Percentiles rank a stretch among this genome's conserved stretches.
Evolutionary conservation across 2,888 invertebrate genomes (phyloP).

Genomic region (Diplazon laetatorius): DNA sequence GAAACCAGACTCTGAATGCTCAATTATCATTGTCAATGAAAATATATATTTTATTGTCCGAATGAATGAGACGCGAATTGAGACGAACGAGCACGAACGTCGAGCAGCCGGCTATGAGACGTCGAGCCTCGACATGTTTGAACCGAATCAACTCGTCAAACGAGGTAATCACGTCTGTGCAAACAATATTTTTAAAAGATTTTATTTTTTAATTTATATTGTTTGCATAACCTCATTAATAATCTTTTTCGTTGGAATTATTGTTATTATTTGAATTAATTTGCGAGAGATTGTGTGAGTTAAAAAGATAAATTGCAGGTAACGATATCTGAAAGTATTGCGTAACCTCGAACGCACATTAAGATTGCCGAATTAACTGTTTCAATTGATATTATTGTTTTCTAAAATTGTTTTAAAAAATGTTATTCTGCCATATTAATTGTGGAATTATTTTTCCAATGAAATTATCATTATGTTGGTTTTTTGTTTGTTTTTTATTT

Average conservation of each 20-base stretch:
- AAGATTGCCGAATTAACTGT: no score
- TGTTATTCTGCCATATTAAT: no score
- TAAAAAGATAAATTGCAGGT: no score
- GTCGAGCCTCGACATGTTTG: conserved; percentile 29
- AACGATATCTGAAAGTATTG: no score
- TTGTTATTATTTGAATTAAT: no score
- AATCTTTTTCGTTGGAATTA: background rate
- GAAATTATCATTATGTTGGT: background rate
- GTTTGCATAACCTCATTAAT: conserved; percentile 42
- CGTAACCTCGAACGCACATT: no score
- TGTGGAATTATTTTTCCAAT: no score
- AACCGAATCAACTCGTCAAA: conserved; percentile 30
- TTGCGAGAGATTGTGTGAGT: no score
- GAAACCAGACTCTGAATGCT: conserved; percentile 51
- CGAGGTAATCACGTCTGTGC: conserved; percentile 31
- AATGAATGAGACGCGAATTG: conserved; percentile 52
- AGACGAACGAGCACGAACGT: conserved; percentile 16
- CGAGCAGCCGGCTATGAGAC: background rate
- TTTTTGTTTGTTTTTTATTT: background rate
- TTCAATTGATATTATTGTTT: no score
- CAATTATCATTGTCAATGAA: conserved; percentile 65
- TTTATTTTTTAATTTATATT: no score
- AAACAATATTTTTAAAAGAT: background rate
- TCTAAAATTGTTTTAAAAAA: no score
- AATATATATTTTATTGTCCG: conserved; percentile 55